Conservation (phyloP, 2,113 vertebrate species). For the Chionodraco myersi region DNA sequence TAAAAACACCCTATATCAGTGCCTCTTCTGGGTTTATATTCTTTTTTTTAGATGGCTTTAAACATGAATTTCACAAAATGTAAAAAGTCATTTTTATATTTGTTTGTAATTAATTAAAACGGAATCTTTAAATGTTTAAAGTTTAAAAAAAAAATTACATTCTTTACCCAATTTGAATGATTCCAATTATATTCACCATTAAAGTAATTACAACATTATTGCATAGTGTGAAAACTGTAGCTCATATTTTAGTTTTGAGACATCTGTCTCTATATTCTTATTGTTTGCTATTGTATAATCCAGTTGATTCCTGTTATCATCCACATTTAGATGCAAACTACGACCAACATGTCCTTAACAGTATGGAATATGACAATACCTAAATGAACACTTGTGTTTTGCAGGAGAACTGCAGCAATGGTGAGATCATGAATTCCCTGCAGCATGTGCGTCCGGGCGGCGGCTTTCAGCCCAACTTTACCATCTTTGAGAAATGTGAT, state of each 20-base stretch:
- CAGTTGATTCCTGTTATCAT: not conserved
- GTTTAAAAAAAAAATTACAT: not conserved
- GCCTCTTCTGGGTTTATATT: not conserved
- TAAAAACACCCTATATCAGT: not conserved
- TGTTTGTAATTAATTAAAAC: too few relatives aligned
- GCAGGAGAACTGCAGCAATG: constrained; percentile 93
- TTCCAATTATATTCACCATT: not conserved
- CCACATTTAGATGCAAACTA: not conserved
- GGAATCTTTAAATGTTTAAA: too few relatives aligned
- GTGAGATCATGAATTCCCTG: constrained; percentile 92
- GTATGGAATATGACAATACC: not conserved
- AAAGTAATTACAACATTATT: not conserved
- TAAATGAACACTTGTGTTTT: constrained; percentile 17
- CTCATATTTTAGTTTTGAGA: too few relatives aligned
- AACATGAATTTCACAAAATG: not conserved
- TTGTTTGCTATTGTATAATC: not conserved
- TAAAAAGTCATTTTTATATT: not conserved
- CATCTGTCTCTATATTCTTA: too few relatives aligned
- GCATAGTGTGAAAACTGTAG: too few relatives aligned
- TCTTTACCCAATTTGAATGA: not conserved
- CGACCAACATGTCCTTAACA: not conserved
- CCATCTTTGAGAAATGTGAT: constrained; percentile 92
- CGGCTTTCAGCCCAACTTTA: constrained; percentile 91
- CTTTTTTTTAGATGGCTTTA: not conserved
- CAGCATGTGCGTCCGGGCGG: constrained; percentile 92